phyloP scores from a whole-genome alignment of 1,140 invertebrate species.

The Nautilus pompilius region DNA sequence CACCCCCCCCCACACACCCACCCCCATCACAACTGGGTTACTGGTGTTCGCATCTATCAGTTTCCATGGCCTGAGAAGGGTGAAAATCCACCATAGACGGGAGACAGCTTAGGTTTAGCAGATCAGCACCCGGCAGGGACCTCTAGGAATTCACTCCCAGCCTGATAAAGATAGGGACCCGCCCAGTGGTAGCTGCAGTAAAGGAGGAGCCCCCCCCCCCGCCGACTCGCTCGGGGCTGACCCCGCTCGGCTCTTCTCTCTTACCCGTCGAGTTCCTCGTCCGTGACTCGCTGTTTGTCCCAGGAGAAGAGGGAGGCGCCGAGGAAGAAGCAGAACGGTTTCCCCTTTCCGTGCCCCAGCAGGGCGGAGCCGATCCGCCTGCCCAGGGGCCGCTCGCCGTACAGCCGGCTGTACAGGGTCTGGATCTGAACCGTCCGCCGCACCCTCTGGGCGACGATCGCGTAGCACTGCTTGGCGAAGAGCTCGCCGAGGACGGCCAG shows the following conservation, averaged over 20 bases:
- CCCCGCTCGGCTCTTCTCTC: not conserved
- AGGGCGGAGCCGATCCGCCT: slow-evolving; percentile 17
- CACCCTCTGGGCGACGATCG: slow-evolving; percentile 35
- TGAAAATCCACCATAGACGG: too few relatives aligned
- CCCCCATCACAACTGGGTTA: too few relatives aligned
- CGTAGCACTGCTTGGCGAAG: slow-evolving; percentile 42
- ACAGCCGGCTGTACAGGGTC: slow-evolving; percentile 39
- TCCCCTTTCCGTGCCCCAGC: slow-evolving; percentile 13
- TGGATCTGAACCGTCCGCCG: slow-evolving; percentile 38
- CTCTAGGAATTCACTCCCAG: not conserved
- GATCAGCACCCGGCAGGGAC: not conserved
- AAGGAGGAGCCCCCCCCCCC: not conserved
- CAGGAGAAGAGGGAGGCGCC: slow-evolving; percentile 42
- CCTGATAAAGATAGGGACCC: not conserved
- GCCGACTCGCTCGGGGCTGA: not conserved
- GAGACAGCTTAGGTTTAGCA: not conserved
- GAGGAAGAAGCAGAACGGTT: slow-evolving; percentile 25
- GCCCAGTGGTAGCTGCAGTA: not conserved
- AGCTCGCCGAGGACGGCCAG: slow-evolving; percentile 24
- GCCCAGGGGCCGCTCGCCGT: slow-evolving; percentile 31
- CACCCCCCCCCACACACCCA: too few relatives aligned
- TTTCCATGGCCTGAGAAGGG: too few relatives aligned
- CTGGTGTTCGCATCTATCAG: too few relatives aligned
- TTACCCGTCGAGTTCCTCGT: slow-evolving; percentile 41
- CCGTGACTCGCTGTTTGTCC: slow-evolving; percentile 42